Evolutionary conservation across 37 sponge, comb jelly and placozoan species (phyloP).

Genomic region (Oopsacas minuta): DNA sequence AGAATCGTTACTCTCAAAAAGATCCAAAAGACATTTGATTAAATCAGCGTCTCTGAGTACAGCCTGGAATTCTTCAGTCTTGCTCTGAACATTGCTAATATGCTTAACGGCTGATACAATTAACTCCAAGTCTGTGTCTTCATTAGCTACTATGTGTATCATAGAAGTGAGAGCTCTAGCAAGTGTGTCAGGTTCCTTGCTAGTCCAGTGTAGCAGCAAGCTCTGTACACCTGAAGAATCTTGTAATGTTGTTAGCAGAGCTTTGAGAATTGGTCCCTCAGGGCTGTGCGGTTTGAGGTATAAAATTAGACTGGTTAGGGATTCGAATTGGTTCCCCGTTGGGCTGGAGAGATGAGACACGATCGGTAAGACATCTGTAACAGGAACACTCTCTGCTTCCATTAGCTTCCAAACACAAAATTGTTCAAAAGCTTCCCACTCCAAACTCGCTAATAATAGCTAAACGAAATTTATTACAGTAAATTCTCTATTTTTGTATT

Average conservation of each 20-base stretch:
- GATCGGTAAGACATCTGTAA: background rate
- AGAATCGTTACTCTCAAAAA: background rate
- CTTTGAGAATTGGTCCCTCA: background rate
- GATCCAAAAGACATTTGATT: background rate
- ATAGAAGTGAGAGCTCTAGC: background rate
- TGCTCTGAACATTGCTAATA: background rate
- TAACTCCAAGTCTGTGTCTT: background rate
- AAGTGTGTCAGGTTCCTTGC: background rate
- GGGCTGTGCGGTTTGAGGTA: background rate
- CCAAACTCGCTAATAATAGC: conserved; percentile 40
- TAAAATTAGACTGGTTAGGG: background rate
- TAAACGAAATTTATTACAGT: background rate
- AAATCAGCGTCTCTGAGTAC: background rate
- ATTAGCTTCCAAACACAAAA: conserved; percentile 95
- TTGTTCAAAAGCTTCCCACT: conserved; percentile 98
- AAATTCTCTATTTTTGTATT: background rate
- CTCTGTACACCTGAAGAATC: background rate
- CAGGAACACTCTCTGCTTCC: conserved; percentile 50
- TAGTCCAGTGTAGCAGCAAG: conserved; percentile 4
- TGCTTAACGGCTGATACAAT: background rate
- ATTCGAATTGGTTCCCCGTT: background rate
- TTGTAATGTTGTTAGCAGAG: background rate
- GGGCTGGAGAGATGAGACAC: background rate
- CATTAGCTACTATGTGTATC: background rate
- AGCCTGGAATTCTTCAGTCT: background rate